Percentiles rank a stretch among this genome's conserved stretches.
Conservation (phyloP, 2,888 invertebrate species). For the Crioceris asparagi region DNA sequence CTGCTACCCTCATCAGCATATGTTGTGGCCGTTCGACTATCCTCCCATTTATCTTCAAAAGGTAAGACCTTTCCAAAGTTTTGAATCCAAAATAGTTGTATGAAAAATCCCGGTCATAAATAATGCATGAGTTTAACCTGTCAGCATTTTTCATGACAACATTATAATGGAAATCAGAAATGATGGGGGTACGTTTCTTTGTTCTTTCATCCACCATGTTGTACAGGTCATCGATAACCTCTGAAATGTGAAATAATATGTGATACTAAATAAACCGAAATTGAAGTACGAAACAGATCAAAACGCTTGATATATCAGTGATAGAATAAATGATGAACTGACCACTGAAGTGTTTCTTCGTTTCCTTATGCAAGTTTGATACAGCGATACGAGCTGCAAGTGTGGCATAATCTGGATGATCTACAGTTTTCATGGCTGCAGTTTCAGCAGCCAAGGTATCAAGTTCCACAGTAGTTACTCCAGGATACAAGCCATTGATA, state of each 20-base stretch:
- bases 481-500: constrained; percentile 88
- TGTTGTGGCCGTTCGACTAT: constrained; percentile 96
- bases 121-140: constrained; percentile 84
- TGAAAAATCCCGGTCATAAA: constrained; percentile 92
- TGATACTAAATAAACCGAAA: background rate
- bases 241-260: constrained; percentile 42
- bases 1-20: constrained; percentile 94
- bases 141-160: constrained; percentile 83
- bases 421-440: constrained; percentile 95
- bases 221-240: constrained; percentile 82
- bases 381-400: constrained; percentile 79
- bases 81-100: constrained; percentile 99
- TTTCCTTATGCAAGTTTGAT: constrained; percentile 97
- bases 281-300: background rate
- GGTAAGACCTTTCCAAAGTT: constrained; percentile 90
- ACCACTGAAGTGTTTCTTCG: constrained; percentile 88
- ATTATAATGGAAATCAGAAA: constrained; percentile 70
- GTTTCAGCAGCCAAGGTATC: constrained; percentile 98
- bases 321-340: constrained; percentile 19
- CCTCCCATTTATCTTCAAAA: constrained; percentile 83
- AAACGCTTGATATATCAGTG: background rate
- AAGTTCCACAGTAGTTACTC: constrained; percentile 92
- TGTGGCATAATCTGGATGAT: constrained; percentile 93
- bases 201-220: constrained; percentile 65
- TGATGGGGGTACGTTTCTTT: constrained; percentile 66